Evolutionary conservation across 2,888 invertebrate genomes (phyloP), one percentile per base, ranked within the genome.

Genomic region (Yponomeuta sedellus): DNA sequence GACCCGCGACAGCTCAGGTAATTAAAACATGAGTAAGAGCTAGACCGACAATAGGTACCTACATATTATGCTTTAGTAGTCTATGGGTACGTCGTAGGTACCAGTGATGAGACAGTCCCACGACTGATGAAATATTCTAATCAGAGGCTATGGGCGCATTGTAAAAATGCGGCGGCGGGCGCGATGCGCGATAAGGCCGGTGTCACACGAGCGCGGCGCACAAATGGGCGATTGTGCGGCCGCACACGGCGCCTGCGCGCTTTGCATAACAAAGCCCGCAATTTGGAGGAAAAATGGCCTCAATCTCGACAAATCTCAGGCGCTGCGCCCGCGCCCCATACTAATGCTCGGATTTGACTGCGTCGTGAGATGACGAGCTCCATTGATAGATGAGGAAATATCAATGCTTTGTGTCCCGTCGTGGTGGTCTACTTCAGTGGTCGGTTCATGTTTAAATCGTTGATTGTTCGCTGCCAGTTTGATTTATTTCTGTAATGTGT

Each of bases 251-350:
- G 89, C 82, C 76, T 78, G 81, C 86, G 85, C 88, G 85, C 88
- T 90, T 89, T 89, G 90, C 90, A 89, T 90, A 87, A 91, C 89
- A 91, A 91, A 90, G 86, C 83, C 80, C 80, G 88, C 88, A 91
- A 89, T 91, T 91, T 89, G 89, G 89, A 87, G 79, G 88, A 87
- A 88, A 90, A 89, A 91, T 89, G 87, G 85, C 75, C 80, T 73
- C 88, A 85, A 88, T 88, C 86, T 85, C 75, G 77, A 76, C 75
- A 77, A 78, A 84, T 85, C 85, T 86, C 79, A 75, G 73, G 57
- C 40, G 19, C 52, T 63, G 61, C 58, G 69, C 69, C 73, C 71
- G 79, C 78, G 78, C 73, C 72, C 52, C 66, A 68, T 80, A 78
- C 77, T 79, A 79, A 78, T 78, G 75, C 72, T 64, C 66, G 40